Conservation (phyloP, 2,113 vertebrate genomes). For the Corythaixoides concolor region DNA sequence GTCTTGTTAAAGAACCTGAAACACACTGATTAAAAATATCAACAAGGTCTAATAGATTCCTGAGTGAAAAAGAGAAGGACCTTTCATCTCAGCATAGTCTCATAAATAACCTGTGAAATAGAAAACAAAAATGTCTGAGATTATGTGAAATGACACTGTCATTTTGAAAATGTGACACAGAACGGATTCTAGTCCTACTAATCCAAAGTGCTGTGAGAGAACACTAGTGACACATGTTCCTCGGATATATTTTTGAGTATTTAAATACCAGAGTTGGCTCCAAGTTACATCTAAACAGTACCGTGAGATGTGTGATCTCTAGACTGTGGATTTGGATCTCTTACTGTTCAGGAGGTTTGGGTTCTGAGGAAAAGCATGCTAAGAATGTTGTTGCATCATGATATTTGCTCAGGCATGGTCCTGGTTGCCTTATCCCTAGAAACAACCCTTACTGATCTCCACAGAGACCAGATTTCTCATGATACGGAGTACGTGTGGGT, state of each 20-base stretch:
- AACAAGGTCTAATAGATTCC: background rate
- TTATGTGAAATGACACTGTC: background rate
- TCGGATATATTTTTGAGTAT: background rate
- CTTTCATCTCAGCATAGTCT: background rate
- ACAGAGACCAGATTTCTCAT: background rate
- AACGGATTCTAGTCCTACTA: background rate
- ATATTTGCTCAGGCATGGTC: background rate
- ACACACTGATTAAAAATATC: background rate
- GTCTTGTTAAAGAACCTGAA: background rate
- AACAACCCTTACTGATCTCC: background rate
- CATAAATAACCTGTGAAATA: background rate
- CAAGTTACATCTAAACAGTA: background rate
- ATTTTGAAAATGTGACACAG: background rate
- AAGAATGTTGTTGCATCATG: slow-evolving; percentile 12
- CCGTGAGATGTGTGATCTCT: background rate
- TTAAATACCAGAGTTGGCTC: background rate
- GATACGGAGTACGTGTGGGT: background rate
- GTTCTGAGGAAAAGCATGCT: background rate
- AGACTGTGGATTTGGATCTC: background rate
- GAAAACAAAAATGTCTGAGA: background rate
- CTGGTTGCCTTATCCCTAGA: background rate
- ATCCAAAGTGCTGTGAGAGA: background rate
- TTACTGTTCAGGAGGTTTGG: background rate
- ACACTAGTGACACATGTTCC: background rate
- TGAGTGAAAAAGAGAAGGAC: background rate